Base-by-base conservation (phyloP, 2,888 invertebrate genomes). In the Diaprepes abbreviatus region DNA sequence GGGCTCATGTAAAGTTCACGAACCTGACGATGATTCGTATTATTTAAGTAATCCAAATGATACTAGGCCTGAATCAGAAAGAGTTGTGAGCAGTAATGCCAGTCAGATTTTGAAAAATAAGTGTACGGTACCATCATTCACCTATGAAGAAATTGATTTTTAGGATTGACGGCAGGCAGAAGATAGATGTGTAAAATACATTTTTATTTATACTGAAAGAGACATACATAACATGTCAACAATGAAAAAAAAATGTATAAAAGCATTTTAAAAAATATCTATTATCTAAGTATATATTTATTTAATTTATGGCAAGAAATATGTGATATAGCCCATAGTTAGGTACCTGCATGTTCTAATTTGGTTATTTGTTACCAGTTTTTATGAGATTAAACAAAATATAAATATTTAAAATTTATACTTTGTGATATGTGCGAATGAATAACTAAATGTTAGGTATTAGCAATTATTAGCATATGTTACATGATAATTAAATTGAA, bases 1-100 rank as follows among this genome's bases (percentile, higher is more conserved):
- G 43, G 66, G 71, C 4, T 79, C 79, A 5, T 77, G 80, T 3
- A 77, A 77, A 40, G 80, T 79, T 73, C 75, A 81, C 1, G 83
- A 83, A 64, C 81, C 82, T 65, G 79, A 79, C 0, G 83, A 83
- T 50, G 81, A 82, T 19, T 54, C 64, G 36, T 45, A 57, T 35
- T 65, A 63, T 35, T 36, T 31, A 36, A 43, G 36, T 28, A 33
- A 66, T 21, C 45, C 62, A n/a, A 58, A 54, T 48, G 72, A 73
- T 19, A 58, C 68, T 4, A 66, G 71, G 43, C 72, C 70, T 6
- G 73, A 73, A 52, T 64, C 71, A 4, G 73, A 73, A n/a, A 64
- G 66, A 58, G 16, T 17, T 6, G 43, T 60, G 10, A 48, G 50
- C 36, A 16, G 24, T 28, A 33, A 17, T 12, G 60, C 60, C n/a